phyloP scores from a whole-genome alignment of 2,888 invertebrate species.

The Aleiodes testaceus region DNA sequence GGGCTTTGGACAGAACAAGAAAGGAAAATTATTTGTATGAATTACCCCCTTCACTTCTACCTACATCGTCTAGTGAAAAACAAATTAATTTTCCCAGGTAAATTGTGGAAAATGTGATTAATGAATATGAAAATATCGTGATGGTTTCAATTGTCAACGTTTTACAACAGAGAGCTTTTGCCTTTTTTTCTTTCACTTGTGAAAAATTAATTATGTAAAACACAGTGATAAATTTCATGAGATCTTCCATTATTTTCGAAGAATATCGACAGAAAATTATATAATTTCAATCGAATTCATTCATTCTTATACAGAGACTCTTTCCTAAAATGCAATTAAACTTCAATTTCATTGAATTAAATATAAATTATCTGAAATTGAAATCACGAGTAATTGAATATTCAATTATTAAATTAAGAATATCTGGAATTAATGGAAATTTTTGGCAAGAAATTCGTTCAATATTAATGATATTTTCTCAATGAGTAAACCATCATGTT shows the following conservation, averaged over 20 bases:
- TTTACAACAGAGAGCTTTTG: neutral
- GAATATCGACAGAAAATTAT: too few species aligned
- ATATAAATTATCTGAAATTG: too few species aligned
- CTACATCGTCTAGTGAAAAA: constrained; percentile 5
- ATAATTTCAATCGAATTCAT: too few species aligned
- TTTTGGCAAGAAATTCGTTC: neutral
- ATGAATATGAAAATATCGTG: constrained; percentile 21
- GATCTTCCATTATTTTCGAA: too few species aligned
- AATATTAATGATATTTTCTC: constrained; percentile 27
- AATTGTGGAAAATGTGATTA: constrained; percentile 13
- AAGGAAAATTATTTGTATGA: constrained; percentile 43
- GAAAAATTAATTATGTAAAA: neutral
- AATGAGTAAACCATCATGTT: constrained; percentile 10
- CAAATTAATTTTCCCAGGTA: constrained; percentile 20
- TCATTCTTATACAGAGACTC: too few species aligned
- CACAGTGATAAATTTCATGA: too few species aligned
- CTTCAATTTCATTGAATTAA: too few species aligned
- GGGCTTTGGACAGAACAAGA: constrained; percentile 31
- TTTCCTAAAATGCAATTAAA: too few species aligned
- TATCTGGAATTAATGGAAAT: too few species aligned
- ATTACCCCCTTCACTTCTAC: neutral
- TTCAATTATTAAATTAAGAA: too few species aligned
- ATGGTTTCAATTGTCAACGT: constrained; percentile 5
- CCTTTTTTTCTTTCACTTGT: neutral
- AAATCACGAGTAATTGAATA: too few species aligned